Percentiles rank a stretch among this genome's conserved stretches.
Conservation (phyloP, 1,140 invertebrate species). For the Lordiphosa clarofinis region DNA sequence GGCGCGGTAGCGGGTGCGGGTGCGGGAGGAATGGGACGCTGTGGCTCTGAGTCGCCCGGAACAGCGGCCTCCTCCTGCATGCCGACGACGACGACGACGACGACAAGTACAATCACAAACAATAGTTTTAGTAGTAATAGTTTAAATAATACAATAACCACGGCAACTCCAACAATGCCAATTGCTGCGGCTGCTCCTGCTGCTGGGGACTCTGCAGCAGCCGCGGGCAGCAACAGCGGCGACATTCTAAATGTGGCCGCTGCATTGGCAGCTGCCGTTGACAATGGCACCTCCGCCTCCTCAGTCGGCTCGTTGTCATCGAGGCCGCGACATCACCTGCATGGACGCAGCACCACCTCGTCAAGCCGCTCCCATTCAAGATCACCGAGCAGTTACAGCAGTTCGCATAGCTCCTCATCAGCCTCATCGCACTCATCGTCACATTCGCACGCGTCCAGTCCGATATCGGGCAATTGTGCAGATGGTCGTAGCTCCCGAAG, state of each 20-base stretch:
- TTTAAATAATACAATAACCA: slow-evolving; percentile 77
- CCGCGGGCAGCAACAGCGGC: slow-evolving; percentile 25
- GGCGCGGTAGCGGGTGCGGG: slow-evolving; percentile 48
- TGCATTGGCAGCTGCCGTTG: slow-evolving; percentile 79
- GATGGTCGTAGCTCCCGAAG: slow-evolving; percentile 45
- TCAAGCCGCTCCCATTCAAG: slow-evolving; percentile 82
- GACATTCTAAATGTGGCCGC: slow-evolving; percentile 79
- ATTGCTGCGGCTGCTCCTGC: slow-evolving; percentile 37
- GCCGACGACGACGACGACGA: slow-evolving; percentile 61
- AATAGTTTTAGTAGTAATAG: slow-evolving; percentile 79
- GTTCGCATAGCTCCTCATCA: slow-evolving; percentile 76
- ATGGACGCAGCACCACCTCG: slow-evolving; percentile 79
- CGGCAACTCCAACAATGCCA: slow-evolving; percentile 70
- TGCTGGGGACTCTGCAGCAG: slow-evolving; percentile 9
- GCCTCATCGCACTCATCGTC: slow-evolving; percentile 77
- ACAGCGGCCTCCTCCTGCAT: slow-evolving; percentile 20
- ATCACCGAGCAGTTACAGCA: slow-evolving; percentile 79
- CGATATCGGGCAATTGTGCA: slow-evolving; percentile 66
- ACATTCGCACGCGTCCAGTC: slow-evolving; percentile 79
- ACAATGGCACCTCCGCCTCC: slow-evolving; percentile 38
- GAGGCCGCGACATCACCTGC: slow-evolving; percentile 51
- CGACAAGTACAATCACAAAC: slow-evolving; percentile 79
- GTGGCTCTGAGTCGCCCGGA: slow-evolving; percentile 67
- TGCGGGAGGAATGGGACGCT: slow-evolving; percentile 34
- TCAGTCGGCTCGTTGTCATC: slow-evolving; percentile 17